Percentiles rank a stretch among this genome's conserved stretches.
phyloP scores from a whole-genome alignment of 2,888 invertebrate genomes.

The Pristionchus mayeri region DNA sequence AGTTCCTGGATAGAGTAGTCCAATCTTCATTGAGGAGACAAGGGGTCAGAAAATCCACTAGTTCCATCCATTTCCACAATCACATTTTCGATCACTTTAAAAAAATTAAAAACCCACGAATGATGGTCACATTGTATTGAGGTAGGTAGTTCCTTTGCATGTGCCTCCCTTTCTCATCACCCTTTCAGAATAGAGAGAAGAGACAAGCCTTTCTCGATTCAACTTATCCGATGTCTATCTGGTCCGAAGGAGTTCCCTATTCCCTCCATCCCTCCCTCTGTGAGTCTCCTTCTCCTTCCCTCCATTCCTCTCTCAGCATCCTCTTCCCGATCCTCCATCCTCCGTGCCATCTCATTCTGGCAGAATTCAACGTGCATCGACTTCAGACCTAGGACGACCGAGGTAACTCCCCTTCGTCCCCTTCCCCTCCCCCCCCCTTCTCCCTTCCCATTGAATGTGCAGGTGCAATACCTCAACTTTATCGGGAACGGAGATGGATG shows the following conservation, averaged over 20 bases:
- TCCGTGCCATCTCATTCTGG: conserved; percentile 51
- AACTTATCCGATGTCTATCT: conserved; percentile 19
- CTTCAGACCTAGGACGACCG: conserved; percentile 35
- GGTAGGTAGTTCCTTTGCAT: no score
- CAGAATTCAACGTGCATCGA: conserved; percentile 39
- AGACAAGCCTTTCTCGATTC: conserved; percentile 36
- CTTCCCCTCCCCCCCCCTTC: no score
- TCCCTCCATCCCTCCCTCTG: conserved; percentile 19
- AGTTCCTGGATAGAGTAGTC: conserved; percentile 31
- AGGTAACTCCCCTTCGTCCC: no score
- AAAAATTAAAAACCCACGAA: no score
- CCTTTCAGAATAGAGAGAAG: background rate
- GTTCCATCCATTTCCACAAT: background rate
- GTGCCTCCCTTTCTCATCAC: background rate
- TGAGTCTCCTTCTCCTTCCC: background rate
- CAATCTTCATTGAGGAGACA: conserved; percentile 39
- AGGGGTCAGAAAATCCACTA: no score
- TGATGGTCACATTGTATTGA: no score
- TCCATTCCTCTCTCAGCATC: conserved; percentile 13
- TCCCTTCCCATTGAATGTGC: background rate
- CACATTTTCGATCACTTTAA: no score
- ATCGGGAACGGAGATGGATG: conserved; percentile 49
- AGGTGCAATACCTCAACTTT: conserved; percentile 48
- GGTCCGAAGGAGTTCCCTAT: conserved; percentile 39
- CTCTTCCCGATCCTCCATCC: conserved; percentile 20